phyloP scores from a whole-genome alignment of 2,888 invertebrate species.

The Torymus texanus region DNA sequence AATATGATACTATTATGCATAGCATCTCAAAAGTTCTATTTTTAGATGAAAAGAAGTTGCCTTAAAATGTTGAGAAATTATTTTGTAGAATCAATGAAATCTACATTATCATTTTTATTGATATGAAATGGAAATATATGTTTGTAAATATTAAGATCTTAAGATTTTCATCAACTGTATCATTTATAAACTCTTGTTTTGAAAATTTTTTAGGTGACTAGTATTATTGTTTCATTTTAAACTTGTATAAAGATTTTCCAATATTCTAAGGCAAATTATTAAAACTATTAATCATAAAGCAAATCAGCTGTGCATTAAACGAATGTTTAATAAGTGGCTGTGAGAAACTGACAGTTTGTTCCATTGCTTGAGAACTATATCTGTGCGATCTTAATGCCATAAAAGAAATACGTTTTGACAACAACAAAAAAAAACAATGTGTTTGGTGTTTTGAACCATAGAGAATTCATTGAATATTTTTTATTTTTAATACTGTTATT shows the following conservation, averaged over 20 bases:
- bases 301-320: slow-evolving; percentile 29
- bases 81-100: slow-evolving; percentile 22
- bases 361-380: slow-evolving; percentile 4
- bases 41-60: slow-evolving; percentile 47
- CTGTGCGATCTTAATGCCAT: slow-evolving; percentile 32
- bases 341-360: slow-evolving; percentile 20
- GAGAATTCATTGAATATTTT: slow-evolving; percentile 61
- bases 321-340: slow-evolving; percentile 30
- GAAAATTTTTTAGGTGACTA: slow-evolving; percentile 2
- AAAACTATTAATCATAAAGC: slow-evolving; percentile 28
- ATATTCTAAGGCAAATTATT: slow-evolving; percentile 36
- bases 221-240: slow-evolving; percentile 22
- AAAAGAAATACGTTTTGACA: slow-evolving; percentile 7
- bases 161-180: slow-evolving; percentile 23
- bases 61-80: slow-evolving; percentile 48
- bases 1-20: slow-evolving; percentile 28
- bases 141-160: slow-evolving; percentile 45
- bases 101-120: slow-evolving; percentile 9
- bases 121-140: slow-evolving; percentile 21
- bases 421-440: slow-evolving; percentile 13
- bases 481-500: slow-evolving; percentile 65
- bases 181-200: slow-evolving; percentile 28
- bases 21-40: slow-evolving; percentile 48
- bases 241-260: slow-evolving; percentile 17
- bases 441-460: slow-evolving; percentile 45